phyloP scores from a whole-genome alignment of 2,797 vertebrate species.

The Carcharodon carcharias region DNA sequence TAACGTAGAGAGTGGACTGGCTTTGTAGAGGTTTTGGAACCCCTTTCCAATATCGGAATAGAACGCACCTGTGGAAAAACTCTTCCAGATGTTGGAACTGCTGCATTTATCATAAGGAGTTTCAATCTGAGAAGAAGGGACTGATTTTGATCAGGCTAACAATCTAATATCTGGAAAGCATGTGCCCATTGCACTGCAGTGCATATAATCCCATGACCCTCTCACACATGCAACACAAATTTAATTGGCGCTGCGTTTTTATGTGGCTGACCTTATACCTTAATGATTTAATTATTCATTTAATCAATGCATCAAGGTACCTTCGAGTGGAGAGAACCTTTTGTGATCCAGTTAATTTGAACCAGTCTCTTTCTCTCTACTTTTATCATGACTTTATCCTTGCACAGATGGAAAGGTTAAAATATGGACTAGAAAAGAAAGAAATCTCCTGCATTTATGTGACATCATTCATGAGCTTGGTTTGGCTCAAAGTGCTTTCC shows the following conservation, averaged over 20 bases:
- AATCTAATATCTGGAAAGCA: not conserved
- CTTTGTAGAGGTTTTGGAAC: not conserved
- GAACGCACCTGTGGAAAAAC: not conserved
- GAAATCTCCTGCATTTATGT: not conserved
- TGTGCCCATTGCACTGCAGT: not conserved
- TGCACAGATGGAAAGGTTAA: not conserved
- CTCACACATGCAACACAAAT: not conserved
- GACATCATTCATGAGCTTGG: no score
- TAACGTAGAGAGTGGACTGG: not conserved
- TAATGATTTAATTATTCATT: not conserved
- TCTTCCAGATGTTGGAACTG: not conserved
- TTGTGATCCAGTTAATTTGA: not conserved
- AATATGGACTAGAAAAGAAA: not conserved
- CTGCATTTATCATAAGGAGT: not conserved
- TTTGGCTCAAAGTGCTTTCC: not conserved
- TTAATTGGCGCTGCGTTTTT: not conserved
- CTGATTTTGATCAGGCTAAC: not conserved
- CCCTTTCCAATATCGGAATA: not conserved
- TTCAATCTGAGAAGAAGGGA: not conserved
- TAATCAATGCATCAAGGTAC: slow-evolving; percentile 23
- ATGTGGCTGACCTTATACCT: not conserved
- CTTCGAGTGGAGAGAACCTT: not conserved
- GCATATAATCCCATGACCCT: not conserved
- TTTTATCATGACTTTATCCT: not conserved
- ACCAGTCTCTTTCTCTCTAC: not conserved